These are phyloP conservation scores for Subacronicta megacephala DNA, from an alignment of 2,888 invertebrate genomes.

Conservation along the genomic window DNA sequence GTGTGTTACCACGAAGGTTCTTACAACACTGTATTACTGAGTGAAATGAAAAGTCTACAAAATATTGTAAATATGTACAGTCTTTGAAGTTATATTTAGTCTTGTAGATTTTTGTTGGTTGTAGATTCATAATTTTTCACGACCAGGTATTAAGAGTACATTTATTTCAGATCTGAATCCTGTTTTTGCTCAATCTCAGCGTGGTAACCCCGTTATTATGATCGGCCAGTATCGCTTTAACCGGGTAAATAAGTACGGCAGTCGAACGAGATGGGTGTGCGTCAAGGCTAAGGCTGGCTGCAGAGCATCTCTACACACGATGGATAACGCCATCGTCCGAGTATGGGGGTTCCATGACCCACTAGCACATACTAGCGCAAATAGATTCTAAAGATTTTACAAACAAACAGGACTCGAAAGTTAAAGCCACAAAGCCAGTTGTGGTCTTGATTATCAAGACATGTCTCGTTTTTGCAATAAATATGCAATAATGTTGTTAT, in stretches of 20 bases:
- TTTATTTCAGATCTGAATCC: conserved; percentile 82
- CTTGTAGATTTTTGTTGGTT: background rate
- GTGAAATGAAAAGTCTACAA: no score
- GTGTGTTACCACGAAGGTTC: no score
- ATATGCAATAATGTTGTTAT: conserved; percentile 44
- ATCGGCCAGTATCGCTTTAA: conserved; percentile 86
- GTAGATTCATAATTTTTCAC: background rate
- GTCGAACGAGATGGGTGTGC: conserved; percentile 84
- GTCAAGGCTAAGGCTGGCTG: conserved; percentile 86
- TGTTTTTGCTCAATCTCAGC: conserved; percentile 83
- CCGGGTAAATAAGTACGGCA: conserved; percentile 84
- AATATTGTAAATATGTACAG: no score
- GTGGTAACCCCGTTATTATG: conserved; percentile 86
- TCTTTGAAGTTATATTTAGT: background rate
- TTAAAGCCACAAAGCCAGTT: background rate
- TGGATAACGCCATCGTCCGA: conserved; percentile 85
- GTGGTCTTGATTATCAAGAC: conserved; percentile 12
- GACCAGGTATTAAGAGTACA: conserved; percentile 52
- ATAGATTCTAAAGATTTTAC: conserved; percentile 71
- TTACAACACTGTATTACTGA: no score
- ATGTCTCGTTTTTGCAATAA: conserved; percentile 44
- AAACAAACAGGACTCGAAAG: conserved; percentile 1
- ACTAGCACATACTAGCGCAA: conserved; percentile 82
- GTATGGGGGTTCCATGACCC: conserved; percentile 87
- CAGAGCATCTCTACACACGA: conserved; percentile 83